Evolutionary conservation across 2,113 vertebrate species (phyloP), one percentile per base, ranked within the genome.

Genomic region (Pseudorectes ferrugineus): DNA sequence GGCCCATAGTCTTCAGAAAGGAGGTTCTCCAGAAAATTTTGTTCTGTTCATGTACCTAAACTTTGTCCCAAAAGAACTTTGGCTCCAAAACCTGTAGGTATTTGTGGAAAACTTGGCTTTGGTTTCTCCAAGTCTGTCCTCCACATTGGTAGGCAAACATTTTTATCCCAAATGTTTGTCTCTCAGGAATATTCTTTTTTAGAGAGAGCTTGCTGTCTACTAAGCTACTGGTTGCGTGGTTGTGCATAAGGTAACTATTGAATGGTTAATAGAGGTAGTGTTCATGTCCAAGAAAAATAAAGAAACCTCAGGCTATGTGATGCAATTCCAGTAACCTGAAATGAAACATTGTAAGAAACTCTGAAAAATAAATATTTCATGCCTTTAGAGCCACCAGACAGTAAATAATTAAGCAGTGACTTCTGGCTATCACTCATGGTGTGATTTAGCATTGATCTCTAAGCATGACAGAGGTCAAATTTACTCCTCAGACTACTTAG

Each of bases 311-410:
- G 71, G 42, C 76, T 89, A 19, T 68, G 33, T 75, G 42, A 58
- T 68, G 36, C 74, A 51, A 66, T 89, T 92, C 73, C 52, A 86
- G 14, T 78, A 75, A 92, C 42, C 71, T 89, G 83, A 87, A 93
- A 38, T 72, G 61, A 35, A 54, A 77, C 78, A 57, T 59, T 89
- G 14, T 90, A 85, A 62, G 43, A 48, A 45, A 57, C 10, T 54
- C 42, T 76, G 52, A 85, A 68, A 76, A 57, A 68, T 19, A 70
- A 75, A 6, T 45, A 25, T 51, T 87, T 85, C 24, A 21, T 58
- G 33, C 17, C 33, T 54, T 36, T 55, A 31, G 45, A 61, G 36
- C 36, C 38, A 31, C 31, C 3, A 8, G 70, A 73, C 36, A 67
- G 71, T 74, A 74, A 86, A 74, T 51, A 40, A 62, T 59, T 62